A percentile compares a stretch with the other conserved stretches of the same genome.
These are phyloP conservation scores for Tenthredo livida DNA, from an alignment of 2,888 invertebrate species.

Conservation along the genomic window DNA sequence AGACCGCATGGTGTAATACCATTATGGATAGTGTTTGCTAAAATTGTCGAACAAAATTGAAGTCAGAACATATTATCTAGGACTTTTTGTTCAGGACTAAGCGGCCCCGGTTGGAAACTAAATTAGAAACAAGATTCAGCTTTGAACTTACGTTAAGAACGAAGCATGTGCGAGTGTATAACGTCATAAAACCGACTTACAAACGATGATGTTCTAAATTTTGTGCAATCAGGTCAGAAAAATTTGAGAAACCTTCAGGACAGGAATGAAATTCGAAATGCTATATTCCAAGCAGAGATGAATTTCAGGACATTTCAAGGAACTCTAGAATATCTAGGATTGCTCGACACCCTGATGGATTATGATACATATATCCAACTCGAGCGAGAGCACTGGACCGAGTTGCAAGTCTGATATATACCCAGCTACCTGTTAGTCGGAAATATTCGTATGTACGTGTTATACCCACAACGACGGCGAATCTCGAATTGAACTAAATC, in stretches of 20 bases:
- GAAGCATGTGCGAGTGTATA: too few relatives aligned
- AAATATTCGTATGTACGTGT: background rate
- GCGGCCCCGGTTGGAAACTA: too few relatives aligned
- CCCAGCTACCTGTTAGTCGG: background rate
- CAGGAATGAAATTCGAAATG: background rate
- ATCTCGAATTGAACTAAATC: slow-evolving; percentile 9
- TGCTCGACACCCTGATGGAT: background rate
- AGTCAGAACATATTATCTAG: background rate
- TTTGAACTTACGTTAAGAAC: background rate
- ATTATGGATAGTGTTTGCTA: background rate
- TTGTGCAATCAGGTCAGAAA: background rate
- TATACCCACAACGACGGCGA: background rate
- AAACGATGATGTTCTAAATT: background rate
- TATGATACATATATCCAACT: background rate
- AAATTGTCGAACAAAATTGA: background rate
- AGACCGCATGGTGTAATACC: too few relatives aligned
- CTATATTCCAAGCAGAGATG: background rate
- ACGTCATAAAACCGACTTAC: too few relatives aligned
- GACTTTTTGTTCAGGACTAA: background rate
- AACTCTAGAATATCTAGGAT: background rate
- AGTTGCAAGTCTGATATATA: background rate
- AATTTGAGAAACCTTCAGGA: background rate
- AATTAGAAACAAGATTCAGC: too few relatives aligned
- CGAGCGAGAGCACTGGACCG: background rate
- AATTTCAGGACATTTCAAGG: background rate